phyloP scores from a whole-genome alignment of 1,140 invertebrate species.

The Camponotus floridanus region DNA sequence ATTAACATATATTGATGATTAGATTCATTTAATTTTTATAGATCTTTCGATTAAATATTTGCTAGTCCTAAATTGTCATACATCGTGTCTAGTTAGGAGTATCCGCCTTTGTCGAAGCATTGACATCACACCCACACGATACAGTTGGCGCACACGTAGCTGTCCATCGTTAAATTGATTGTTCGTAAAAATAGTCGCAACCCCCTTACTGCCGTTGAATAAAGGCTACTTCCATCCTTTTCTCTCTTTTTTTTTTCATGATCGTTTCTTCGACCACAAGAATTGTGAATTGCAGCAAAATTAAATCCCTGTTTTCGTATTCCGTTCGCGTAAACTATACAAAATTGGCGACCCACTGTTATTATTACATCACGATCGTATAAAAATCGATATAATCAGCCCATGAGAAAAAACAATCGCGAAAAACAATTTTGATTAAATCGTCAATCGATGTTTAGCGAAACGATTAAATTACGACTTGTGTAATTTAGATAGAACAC shows the following conservation, averaged over 20 bases:
- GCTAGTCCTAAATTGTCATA: slow-evolving; percentile 1
- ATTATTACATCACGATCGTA: slow-evolving; percentile 19
- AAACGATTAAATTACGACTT: neutral
- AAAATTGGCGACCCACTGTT: slow-evolving; percentile 17
- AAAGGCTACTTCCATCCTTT: slow-evolving; percentile 25
- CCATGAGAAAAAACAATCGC: neutral
- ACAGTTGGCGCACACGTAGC: neutral
- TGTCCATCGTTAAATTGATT: slow-evolving; percentile 57
- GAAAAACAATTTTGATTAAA: neutral
- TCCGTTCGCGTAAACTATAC: slow-evolving; percentile 20
- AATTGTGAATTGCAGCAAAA: slow-evolving; percentile 39
- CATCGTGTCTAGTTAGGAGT: neutral
- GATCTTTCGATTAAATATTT: slow-evolving; percentile 7
- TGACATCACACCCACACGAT: slow-evolving; percentile 48
- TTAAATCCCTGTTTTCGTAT: slow-evolving; percentile 56
- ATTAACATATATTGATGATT: neutral
- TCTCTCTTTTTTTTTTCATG: neutral
- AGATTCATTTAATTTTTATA: neutral
- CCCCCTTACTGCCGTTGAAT: slow-evolving; percentile 4
- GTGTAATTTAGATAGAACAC: neutral
- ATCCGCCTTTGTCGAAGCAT: slow-evolving; percentile 28
- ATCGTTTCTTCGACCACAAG: neutral
- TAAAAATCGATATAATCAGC: too few relatives aligned
- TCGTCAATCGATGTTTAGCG: neutral
- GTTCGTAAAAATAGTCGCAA: slow-evolving; percentile 46